Conservation (phyloP, 2,797 vertebrate genomes). For the Chaenodraco wilsoni region DNA sequence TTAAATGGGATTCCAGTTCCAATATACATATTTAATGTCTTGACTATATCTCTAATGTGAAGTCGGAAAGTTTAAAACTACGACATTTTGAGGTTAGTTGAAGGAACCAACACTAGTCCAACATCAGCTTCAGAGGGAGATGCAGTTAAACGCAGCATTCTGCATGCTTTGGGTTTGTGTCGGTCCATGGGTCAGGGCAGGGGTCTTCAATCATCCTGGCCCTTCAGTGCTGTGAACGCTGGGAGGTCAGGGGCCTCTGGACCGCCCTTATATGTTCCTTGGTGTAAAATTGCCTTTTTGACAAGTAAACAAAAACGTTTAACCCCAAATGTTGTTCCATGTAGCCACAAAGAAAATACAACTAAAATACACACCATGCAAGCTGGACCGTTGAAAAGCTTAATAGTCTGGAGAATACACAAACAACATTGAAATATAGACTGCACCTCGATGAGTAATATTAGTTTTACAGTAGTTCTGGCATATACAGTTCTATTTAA, state of each 20-base stretch:
- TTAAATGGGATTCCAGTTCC: background rate
- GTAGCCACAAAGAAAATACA: background rate
- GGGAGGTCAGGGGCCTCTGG: background rate
- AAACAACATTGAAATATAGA: background rate
- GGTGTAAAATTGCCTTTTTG: background rate
- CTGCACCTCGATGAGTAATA: background rate
- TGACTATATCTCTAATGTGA: too few relatives aligned
- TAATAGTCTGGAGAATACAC: background rate
- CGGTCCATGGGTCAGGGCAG: slow-evolving; percentile 23
- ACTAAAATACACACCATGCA: background rate
- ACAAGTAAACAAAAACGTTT: background rate
- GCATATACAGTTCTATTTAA: too few relatives aligned
- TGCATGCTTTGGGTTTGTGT: background rate
- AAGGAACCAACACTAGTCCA: slow-evolving; percentile 7
- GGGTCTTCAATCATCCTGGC: slow-evolving; percentile 19
- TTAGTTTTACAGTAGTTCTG: background rate
- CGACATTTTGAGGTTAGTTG: background rate
- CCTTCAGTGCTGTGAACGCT: slow-evolving; percentile 8
- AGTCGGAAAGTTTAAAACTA: fast-evolving
- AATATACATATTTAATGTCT: background rate
- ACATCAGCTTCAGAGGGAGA: background rate
- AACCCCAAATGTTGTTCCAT: background rate
- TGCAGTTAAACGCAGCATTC: background rate
- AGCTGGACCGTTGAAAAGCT: fast-evolving
- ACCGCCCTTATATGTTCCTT: background rate